phyloP scores from a whole-genome alignment of 1,140 invertebrate genomes.

The Heliconius melpomene region DNA sequence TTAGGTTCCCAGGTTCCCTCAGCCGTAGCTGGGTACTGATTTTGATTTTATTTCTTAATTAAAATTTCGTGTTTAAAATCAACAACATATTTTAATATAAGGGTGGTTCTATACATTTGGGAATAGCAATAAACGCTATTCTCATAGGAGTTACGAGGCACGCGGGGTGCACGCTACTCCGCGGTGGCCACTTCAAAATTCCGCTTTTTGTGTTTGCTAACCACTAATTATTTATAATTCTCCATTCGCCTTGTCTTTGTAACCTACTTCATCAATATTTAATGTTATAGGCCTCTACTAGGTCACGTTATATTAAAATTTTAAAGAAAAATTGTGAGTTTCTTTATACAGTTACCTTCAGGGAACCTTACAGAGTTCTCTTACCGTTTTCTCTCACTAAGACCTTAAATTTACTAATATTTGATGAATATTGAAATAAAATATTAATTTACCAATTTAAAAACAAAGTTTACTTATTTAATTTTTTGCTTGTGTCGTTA shows the following conservation, averaged over 20 bases:
- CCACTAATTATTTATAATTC: conserved; percentile 45
- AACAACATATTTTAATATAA: conserved; percentile 20
- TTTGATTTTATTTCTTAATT: background rate
- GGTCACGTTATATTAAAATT: conserved; percentile 1
- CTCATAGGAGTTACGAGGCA: conserved; percentile 30
- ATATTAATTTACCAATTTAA: too few species aligned
- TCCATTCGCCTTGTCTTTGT: conserved; percentile 27
- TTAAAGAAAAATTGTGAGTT: too few species aligned
- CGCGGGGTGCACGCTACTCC: conserved; percentile 46
- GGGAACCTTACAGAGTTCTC: too few species aligned
- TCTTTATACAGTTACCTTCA: too few species aligned
- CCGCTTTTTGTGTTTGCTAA: conserved; percentile 39
- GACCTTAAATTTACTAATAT: too few species aligned
- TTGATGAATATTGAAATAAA: too few species aligned
- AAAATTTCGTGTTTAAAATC: background rate
- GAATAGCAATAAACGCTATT: conserved; percentile 40
- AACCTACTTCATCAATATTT: conserved; percentile 28
- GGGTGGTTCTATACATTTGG: conserved; percentile 18
- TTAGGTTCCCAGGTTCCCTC: too few species aligned
- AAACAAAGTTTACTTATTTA: too few species aligned
- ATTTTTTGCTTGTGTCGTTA: too few species aligned
- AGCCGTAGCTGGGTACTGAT: too few species aligned
- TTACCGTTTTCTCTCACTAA: too few species aligned
- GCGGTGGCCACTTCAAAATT: conserved; percentile 42
- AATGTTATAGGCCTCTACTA: background rate